Base-by-base conservation (phyloP, 2,797 vertebrate species). In the Dallia pectoralis region DNA sequence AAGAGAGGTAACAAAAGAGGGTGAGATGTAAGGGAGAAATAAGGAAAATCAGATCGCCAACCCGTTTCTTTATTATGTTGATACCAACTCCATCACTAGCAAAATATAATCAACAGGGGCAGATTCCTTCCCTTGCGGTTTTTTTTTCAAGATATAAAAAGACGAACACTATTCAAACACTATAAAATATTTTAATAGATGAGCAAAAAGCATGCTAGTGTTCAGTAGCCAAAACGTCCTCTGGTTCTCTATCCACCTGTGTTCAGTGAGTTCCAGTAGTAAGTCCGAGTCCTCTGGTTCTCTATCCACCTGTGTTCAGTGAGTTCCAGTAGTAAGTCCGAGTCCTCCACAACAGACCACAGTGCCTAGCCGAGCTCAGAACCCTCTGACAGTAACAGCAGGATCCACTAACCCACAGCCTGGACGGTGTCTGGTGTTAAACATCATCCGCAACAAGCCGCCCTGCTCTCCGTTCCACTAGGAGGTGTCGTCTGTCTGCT, bases 401-500 rank as follows among this genome's bases (percentile, higher is more conserved):
- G 22, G 22, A 59, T 27, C 11, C n/a, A 59, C 22, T 0, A 59
- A 25, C 22, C 9, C 51, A 2, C 51, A 44, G 40, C 51, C n/a
- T 56, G 22, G 51, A 56, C 51, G 4, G 18, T 56, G n/a, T 22
- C 51, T n/a, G 11, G 12, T 11, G 53, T 56, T 59, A n/a, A 59
- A 59, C 53, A 1, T 56, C 22, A 56, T 56, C 53, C 53, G 12
- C 22, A 14, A 12, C 25, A 22, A 22, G 22, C 22, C 22, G 51
- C 12, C 6, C 53, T 56, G 53, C 3, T 56, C 22, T 25, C 9
- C 9, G 22, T 8, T 14, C 9, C 53, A 25, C 63, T 66, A 56
- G 19, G 30, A 29, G 77, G 51, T n/a, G 19, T n/a, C 4, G 18
- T 16, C 3, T 11, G 27, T 51, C 2, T 4, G 68, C 72, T 81